Conservation (phyloP, 2,888 invertebrate species). For the Ditula angustiorana region DNA sequence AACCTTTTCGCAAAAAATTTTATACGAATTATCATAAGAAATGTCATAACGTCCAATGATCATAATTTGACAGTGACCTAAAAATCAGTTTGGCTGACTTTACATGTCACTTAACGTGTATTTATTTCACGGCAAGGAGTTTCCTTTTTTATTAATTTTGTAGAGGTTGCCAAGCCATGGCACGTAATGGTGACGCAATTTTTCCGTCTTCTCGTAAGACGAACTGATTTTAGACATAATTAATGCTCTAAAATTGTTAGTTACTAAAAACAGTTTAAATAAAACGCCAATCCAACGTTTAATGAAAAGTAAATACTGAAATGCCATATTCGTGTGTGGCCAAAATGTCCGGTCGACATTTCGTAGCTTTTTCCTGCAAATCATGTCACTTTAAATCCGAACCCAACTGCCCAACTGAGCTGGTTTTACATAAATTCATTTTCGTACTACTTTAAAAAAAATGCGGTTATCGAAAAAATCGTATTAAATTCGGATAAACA, state of each 20-base stretch:
- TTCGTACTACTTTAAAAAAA: conserved; percentile 2
- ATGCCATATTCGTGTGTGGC: neutral
- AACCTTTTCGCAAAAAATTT: too few species aligned
- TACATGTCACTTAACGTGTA: too few species aligned
- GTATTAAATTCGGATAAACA: neutral
- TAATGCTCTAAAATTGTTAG: neutral
- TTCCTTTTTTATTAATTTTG: too few species aligned
- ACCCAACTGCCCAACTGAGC: neutral
- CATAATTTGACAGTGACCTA: too few species aligned
- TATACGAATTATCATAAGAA: too few species aligned
- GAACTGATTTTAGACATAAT: too few species aligned
- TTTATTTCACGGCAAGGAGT: too few species aligned
- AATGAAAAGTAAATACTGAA: conserved; percentile 12
- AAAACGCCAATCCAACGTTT: neutral
- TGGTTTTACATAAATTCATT: conserved; percentile 16
- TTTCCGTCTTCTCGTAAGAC: too few species aligned
- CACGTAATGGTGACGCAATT: too few species aligned
- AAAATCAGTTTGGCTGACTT: too few species aligned
- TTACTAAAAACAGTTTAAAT: neutral
- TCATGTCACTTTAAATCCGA: conserved; percentile 10
- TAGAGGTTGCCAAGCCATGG: too few species aligned
- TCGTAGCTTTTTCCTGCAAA: conserved; percentile 8
- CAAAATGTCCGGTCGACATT: neutral
- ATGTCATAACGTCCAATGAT: too few species aligned
- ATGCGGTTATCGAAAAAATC: conserved; percentile 8